Base-by-base conservation (phyloP, 2,888 invertebrate genomes). In the Athalia cordata region DNA sequence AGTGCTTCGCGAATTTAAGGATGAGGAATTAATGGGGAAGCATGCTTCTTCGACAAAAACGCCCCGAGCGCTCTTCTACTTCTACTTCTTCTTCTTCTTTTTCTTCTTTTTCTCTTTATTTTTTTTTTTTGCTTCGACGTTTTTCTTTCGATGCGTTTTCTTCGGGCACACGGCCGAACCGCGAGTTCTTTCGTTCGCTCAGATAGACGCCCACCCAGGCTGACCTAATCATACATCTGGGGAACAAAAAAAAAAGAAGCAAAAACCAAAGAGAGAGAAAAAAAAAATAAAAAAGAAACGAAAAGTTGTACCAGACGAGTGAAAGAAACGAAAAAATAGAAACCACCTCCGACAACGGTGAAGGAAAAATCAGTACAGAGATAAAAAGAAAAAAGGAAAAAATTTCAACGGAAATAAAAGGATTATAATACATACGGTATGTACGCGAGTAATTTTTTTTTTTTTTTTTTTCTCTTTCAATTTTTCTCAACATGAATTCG, bases 11-110 rank as follows among this genome's bases (percentile, higher is more conserved):
- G 50, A 67, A 50, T 67, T 50, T 55, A 43, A 68, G 68, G 68
- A 59, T 59, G 72, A 72, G 72, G 72, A 72, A 72, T 59, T 72
- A 59, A 72, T 72, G 72, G 72, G 45, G 13, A 57, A 59, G 52
- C 72, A 59, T 47, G 72, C 9, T 59, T 59, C 57, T 68, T 29
- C 11, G 29, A 68, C 6, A 55, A 68, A 68, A 68, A 68, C 43
- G 68, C 68, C 68, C 1, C 55, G n/a, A 52, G 68, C 29, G 43
- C 15, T 68, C n/a, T 55, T 55, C 55, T 55, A 7, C 55, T 55
- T 9, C 6, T 55, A 0, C 55, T 55, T 55, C 55, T 43, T 68
- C 55, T 68, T 55, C 55, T 52, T 15, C 50, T 67, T 66, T 66
- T 8, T 66, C 49, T 13, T 1, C n/a, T n/a, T 15, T 50, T 8